Evolutionary conservation across 2,113 vertebrate species (phyloP).

Genomic region (Oncorhynchus clarkii): DNA sequence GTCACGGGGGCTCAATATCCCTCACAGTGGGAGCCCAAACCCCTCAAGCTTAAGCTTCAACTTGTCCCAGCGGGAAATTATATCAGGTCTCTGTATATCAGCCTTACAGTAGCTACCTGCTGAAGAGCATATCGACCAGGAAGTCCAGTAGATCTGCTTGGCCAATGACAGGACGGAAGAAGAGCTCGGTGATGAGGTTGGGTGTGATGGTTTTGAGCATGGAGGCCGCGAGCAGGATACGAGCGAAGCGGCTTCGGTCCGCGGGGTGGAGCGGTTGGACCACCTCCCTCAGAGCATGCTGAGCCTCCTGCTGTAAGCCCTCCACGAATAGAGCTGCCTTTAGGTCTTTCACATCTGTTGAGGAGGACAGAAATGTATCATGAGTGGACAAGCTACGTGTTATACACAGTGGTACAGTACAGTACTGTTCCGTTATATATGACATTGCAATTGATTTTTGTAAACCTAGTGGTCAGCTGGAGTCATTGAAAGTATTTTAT

Average conservation of each 20-base stretch:
- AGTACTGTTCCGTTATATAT: no score
- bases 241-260: constrained; percentile 76
- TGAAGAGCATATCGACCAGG: constrained; percentile 81
- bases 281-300: constrained; percentile 80
- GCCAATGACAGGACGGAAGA: constrained; percentile 88
- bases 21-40: neutral
- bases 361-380: constrained; percentile 4
- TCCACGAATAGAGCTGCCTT: constrained; percentile 74
- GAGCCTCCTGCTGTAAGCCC: constrained; percentile 84
- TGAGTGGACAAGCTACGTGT: neutral
- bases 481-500: no score
- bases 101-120: neutral
- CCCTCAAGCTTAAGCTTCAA: neutral
- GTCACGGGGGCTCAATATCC: neutral
- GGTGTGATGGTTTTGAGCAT: constrained; percentile 80
- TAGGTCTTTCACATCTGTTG: constrained; percentile 81
- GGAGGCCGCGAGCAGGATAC: constrained; percentile 76
- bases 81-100: no score
- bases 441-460: no score
- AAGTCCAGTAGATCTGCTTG: constrained; percentile 78
- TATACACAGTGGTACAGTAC: neutral
- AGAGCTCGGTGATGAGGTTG: constrained; percentile 81
- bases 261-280: constrained; percentile 74
- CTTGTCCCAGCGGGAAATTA: neutral
- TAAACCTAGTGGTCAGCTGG: no score